Base-by-base conservation (phyloP, 2,113 vertebrate genomes). In the Mirza zaza region DNA sequence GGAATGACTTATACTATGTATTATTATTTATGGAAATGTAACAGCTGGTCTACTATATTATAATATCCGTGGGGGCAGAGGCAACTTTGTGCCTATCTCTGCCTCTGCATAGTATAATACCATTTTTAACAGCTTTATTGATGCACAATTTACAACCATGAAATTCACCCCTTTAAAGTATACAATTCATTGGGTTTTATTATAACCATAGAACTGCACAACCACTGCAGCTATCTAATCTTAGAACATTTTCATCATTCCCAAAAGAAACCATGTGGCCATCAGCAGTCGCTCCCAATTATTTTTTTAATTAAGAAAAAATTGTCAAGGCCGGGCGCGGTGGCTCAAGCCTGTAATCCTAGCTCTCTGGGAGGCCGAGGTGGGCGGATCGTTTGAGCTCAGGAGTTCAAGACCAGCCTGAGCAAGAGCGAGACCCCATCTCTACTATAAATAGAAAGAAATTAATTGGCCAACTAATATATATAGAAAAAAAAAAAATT, bases 291-390 rank as follows among this genome's bases (percentile, higher is more conserved):
- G 83, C 34, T 61, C 59, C 55, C 94, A 3, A 88, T 65, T 82
- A 85, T 65, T 82, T 77, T 68, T 63, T 89, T 77, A 50, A 42
- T 20, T 67, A 90, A 90, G 73, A 75, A 91, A 95, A 90, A 92
- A 29, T 65, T 87, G 70, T 45, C n/a, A 59, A 29, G n/a, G n/a
- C n/a, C n/a, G n/a, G n/a, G n/a, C n/a, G n/a, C n/a, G n/a, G n/a
- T n/a, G n/a, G n/a, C n/a, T n/a, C n/a, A n/a, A n/a, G n/a, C n/a
- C n/a, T n/a, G n/a, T n/a, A n/a, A n/a, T n/a, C n/a, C n/a, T n/a
- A n/a, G n/a, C n/a, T n/a, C n/a, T n/a, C n/a, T n/a, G n/a, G n/a
- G n/a, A n/a, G n/a, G n/a, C n/a, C n/a, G n/a, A n/a, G n/a, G n/a
- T n/a, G n/a, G n/a, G n/a, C n/a, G n/a, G n/a, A n/a, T n/a, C n/a